Evolutionary conservation across 2,113 vertebrate species (phyloP), one percentile per base, ranked within the genome.

Genomic region (Heterochromis multidens): DNA sequence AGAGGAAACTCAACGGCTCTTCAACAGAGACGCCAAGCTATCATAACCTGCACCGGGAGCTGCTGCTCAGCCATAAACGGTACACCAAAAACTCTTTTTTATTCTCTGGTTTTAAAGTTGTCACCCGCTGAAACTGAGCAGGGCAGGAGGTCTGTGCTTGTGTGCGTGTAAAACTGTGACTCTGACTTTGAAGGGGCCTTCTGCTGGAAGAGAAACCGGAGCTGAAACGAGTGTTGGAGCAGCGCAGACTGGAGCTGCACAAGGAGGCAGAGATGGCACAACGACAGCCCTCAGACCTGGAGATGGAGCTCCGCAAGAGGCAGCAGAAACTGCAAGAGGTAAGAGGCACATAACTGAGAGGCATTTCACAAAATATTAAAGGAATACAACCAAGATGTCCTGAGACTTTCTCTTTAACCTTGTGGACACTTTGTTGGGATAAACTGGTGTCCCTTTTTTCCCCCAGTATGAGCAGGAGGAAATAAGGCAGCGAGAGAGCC

Each of bases 21-120:
- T 81, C 93, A 1, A 12, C 16, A n/a, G 96, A 97, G 33, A 84
- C 82, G 3, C 88, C 82, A 3, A 95, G 88, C 76, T 95, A 96
- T 79, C 89, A 90, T 77, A 94, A 96, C 77, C 92, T 97, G 79
- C 96, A 97, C 83, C 86, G 92, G 8, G 97, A 97, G 88, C 95
- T 97, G 80, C 83, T 97, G 63, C 95, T 97, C 70, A 95, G 92
- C 83, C 96, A 96, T 77, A 97, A 96, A 89, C 95, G 95, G 96
- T 96, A 89, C 70, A 10, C 23, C 3, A 1, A 56, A 54, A 79
- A 49, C 54, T 33, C 5, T 25, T n/a, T n/a, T 14, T 54, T 13
- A 13, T 21, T 5, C 10, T 29, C 12, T 74, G 46, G 70, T n/a
- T 46, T 31, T 67, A 17, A 77, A 37, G 11, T 23, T 7, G 9